Evolutionary conservation across 2,113 vertebrate species (phyloP).

Genomic region (Fulmarus glacialis): DNA sequence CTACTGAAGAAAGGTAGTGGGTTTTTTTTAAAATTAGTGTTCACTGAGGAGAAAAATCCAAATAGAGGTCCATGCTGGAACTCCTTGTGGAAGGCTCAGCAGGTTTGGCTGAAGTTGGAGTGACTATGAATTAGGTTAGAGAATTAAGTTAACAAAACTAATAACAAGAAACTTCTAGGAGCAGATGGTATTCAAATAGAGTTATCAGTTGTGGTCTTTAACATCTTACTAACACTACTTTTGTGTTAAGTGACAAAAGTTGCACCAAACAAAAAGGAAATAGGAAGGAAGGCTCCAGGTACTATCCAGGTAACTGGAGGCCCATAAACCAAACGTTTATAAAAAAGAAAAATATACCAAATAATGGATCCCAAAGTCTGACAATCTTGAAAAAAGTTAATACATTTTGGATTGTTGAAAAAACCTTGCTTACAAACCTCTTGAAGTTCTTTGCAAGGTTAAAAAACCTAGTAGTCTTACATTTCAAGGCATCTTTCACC

Average conservation of each 20-base stretch:
- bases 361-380: background rate
- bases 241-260: background rate
- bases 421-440: background rate
- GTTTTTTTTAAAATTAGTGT: background rate
- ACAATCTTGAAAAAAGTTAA: background rate
- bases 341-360: background rate
- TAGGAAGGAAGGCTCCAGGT: background rate
- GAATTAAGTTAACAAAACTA: background rate
- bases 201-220: background rate
- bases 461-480: background rate
- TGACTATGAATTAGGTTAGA: background rate
- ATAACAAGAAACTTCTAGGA: background rate
- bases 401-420: background rate
- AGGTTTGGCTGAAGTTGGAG: background rate
- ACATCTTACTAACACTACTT: background rate
- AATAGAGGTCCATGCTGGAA: background rate
- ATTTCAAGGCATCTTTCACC: background rate
- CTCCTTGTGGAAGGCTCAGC: background rate
- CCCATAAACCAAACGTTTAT: background rate
- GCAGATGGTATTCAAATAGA: background rate
- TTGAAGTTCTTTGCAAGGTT: background rate
- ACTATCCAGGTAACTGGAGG: background rate
- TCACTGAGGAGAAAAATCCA: background rate
- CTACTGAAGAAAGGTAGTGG: background rate
- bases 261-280: background rate